A percentile compares a stretch with the other conserved stretches of the same genome.
Evolutionary conservation across 2,113 vertebrate species (phyloP).

Genomic region (Sturnus vulgaris): DNA sequence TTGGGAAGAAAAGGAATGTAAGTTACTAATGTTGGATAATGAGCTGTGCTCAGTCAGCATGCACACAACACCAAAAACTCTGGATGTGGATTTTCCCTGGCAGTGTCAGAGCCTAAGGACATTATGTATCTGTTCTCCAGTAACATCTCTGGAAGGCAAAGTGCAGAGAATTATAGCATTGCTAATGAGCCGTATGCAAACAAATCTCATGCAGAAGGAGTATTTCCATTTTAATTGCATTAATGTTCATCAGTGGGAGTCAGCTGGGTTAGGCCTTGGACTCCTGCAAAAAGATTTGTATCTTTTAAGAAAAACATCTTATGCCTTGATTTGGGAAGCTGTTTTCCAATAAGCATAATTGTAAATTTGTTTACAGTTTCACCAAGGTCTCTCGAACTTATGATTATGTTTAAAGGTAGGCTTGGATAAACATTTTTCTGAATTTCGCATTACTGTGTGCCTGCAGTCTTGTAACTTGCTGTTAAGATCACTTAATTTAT

Average conservation of each 20-base stretch:
- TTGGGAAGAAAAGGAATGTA: not conserved
- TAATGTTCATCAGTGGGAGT: not conserved
- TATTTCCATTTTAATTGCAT: constrained; percentile 3
- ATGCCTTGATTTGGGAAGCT: not conserved
- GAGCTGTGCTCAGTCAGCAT: not conserved
- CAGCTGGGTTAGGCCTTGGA: not conserved
- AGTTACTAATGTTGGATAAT: not conserved
- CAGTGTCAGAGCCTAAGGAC: not conserved
- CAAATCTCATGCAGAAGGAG: not conserved
- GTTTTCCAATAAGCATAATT: not conserved
- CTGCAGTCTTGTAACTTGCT: not conserved
- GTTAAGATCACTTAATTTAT: not conserved
- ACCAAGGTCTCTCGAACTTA: not conserved
- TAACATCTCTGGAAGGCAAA: not conserved
- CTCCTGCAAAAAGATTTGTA: not conserved
- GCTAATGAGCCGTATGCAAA: not conserved
- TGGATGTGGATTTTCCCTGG: not conserved
- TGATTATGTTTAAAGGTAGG: not conserved
- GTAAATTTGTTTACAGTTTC: not conserved
- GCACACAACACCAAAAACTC: not conserved
- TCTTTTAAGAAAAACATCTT: not conserved
- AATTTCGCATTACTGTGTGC: not conserved
- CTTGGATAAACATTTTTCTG: not conserved
- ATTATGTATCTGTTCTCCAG: not conserved
- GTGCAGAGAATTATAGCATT: not conserved